phyloP scores from a whole-genome alignment of 1,140 invertebrate species.

The Manduca sexta region DNA sequence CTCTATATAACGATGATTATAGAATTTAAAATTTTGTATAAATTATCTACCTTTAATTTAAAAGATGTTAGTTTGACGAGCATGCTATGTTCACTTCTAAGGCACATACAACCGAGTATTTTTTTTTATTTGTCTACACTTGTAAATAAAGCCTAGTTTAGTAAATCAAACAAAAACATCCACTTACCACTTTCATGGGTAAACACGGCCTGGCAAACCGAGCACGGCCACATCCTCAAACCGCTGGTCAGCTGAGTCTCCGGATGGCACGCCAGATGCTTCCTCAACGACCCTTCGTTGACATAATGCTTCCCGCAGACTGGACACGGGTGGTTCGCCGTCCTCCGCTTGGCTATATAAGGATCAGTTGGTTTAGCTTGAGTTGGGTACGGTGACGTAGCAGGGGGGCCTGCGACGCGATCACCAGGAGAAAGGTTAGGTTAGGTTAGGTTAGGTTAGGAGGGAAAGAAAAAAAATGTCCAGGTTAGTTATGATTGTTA shows the following conservation, averaged over 20 bases:
- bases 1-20: too few species aligned
- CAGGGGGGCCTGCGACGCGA: slow-evolving; percentile 53
- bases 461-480: slow-evolving; percentile 48
- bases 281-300: slow-evolving; percentile 93
- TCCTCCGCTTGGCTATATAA: slow-evolving; percentile 93
- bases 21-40: too few species aligned
- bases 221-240: slow-evolving; percentile 94
- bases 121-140: too few species aligned
- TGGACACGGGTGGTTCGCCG: slow-evolving; percentile 94
- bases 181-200: slow-evolving; percentile 92
- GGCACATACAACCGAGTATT: too few species aligned
- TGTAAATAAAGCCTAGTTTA: background rate
- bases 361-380: slow-evolving; percentile 76
- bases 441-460: slow-evolving; percentile 41
- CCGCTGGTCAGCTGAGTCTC: slow-evolving; percentile 91
- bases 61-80: too few species aligned
- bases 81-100: too few species aligned
- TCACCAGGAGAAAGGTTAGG: slow-evolving; percentile 65
- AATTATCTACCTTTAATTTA: too few species aligned
- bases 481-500: slow-evolving; percentile 55
- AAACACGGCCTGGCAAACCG: slow-evolving; percentile 94
- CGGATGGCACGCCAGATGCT: slow-evolving; percentile 93
- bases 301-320: slow-evolving; percentile 96
- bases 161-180: background rate
- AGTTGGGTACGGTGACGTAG: slow-evolving; percentile 67